Evolutionary conservation across 92 coral and sea anemone species (phyloP).

Genomic region (Zoanthus sociatus): DNA sequence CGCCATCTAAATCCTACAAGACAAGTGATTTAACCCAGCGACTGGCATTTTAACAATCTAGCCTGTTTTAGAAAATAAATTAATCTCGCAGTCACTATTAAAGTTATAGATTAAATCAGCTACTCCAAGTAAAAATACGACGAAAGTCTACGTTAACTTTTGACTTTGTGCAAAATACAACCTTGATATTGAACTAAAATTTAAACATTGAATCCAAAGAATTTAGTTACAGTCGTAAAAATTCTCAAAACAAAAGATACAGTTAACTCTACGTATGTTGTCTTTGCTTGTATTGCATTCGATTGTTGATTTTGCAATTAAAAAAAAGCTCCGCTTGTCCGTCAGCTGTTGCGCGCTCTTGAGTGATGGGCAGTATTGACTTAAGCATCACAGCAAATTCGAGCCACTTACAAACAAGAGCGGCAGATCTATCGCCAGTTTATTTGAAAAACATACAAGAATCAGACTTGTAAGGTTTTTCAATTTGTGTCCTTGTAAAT

Average conservation of each 20-base stretch:
- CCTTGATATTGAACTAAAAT: too few species aligned
- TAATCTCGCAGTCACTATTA: not conserved
- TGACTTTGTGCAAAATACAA: too few species aligned
- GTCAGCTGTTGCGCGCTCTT: conserved; percentile 11
- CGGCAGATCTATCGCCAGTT: not conserved
- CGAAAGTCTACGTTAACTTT: not conserved
- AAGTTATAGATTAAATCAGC: conserved; percentile 11
- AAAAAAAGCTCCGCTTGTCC: not conserved
- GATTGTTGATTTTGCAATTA: not conserved
- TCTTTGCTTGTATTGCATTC: not conserved
- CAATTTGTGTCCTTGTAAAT: not conserved
- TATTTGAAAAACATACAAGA: conserved; percentile 9
- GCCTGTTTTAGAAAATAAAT: conserved; percentile 24
- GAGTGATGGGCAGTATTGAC: conserved; percentile 2
- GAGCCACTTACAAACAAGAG: not conserved
- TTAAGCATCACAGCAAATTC: not conserved
- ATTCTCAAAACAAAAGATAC: not conserved
- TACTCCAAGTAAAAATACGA: not conserved
- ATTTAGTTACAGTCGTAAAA: not conserved
- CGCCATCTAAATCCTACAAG: conserved; percentile 52
- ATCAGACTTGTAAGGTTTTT: not conserved
- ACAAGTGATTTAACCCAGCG: not conserved
- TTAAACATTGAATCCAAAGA: not conserved
- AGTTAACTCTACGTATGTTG: not conserved
- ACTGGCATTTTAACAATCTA: conserved; percentile 37